Percentiles rank a stretch among this genome's conserved stretches.
Conservation (phyloP, 2,797 vertebrate species). For the Eulemur albifrons region DNA sequence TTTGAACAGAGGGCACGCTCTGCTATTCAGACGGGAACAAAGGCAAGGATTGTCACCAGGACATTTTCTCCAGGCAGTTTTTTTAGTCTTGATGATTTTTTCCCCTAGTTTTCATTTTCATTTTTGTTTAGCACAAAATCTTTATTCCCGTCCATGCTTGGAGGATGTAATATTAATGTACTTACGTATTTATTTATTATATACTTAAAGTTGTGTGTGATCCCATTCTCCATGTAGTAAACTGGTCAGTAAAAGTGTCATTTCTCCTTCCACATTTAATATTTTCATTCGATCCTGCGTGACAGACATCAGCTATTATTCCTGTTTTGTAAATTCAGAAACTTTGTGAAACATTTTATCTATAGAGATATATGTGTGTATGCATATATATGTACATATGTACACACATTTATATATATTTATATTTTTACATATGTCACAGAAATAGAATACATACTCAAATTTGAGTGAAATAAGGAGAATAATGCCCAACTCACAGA, state of each 20-base stretch:
- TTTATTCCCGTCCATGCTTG: constrained; percentile 40
- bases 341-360: neutral
- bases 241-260: neutral
- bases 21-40: neutral
- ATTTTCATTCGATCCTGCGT: neutral
- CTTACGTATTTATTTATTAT: neutral
- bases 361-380: neutral
- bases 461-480: neutral
- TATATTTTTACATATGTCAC: neutral
- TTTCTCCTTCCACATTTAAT: neutral
- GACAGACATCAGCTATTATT: neutral
- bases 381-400: neutral
- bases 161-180: neutral
- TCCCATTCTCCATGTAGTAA: neutral
- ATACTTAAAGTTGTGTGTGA: neutral
- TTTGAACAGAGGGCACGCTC: neutral
- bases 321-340: neutral
- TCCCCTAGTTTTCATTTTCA: neutral
- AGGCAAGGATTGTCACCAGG: neutral
- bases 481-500: neutral
- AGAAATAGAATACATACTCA: neutral
- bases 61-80: neutral
- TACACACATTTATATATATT: neutral
- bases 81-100: neutral
- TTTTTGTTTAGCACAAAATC: neutral